Percentiles rank a stretch among this genome's conserved stretches.
Conservation (phyloP, 2,888 invertebrate species). For the Oxyscelio sp. region DNA sequence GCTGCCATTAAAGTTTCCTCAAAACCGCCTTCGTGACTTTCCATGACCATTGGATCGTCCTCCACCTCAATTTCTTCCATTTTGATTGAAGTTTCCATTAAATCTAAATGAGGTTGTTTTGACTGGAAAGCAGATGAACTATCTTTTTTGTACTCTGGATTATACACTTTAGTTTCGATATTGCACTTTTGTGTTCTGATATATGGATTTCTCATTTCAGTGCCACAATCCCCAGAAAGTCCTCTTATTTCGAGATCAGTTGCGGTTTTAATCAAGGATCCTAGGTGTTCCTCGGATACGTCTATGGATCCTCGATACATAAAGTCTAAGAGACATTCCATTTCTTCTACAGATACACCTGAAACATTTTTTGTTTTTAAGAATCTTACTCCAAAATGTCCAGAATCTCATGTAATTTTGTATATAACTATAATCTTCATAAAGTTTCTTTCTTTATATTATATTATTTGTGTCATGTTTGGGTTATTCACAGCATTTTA, state of each 20-base stretch:
- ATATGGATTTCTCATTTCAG: slow-evolving; percentile 90
- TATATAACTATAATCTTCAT: no score
- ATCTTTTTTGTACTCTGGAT: slow-evolving; percentile 81
- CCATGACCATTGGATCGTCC: slow-evolving; percentile 87
- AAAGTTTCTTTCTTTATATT: no score
- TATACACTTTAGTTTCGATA: slow-evolving; percentile 82
- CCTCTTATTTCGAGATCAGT: slow-evolving; percentile 92
- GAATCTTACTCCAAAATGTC: no score
- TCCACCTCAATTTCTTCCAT: slow-evolving; percentile 86
- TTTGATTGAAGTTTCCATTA: slow-evolving; percentile 82
- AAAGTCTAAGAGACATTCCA: slow-evolving; percentile 92
- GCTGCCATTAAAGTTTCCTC: slow-evolving; percentile 79
- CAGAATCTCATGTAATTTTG: no score
- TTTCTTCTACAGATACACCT: slow-evolving; percentile 91
- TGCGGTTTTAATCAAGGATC: slow-evolving; percentile 91
- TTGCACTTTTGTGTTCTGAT: slow-evolving; percentile 87
- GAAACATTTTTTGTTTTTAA: no score
- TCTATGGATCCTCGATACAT: slow-evolving; percentile 93
- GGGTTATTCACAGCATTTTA: no score
- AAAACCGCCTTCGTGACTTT: slow-evolving; percentile 83
- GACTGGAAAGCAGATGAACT: slow-evolving; percentile 71
- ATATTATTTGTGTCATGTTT: no score
- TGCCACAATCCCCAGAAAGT: slow-evolving; percentile 90
- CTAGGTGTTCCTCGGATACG: slow-evolving; percentile 91
- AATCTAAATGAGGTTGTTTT: slow-evolving; percentile 79